phyloP scores from a whole-genome alignment of 2,888 invertebrate genomes.

The Perithous albicinctus region DNA sequence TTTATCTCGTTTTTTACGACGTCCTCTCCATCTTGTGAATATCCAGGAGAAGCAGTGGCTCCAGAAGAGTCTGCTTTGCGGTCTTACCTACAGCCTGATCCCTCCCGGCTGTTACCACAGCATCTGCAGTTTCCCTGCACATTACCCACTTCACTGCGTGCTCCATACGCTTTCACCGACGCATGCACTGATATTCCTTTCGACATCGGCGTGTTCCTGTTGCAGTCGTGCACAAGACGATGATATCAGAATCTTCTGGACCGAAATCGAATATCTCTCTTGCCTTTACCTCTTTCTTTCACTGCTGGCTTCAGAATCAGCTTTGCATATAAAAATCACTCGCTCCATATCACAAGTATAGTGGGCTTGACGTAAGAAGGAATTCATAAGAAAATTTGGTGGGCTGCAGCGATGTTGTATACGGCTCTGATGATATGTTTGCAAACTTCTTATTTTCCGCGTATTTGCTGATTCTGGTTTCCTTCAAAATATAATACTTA shows the following conservation, averaged over 20 bases:
- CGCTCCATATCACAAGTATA: neutral
- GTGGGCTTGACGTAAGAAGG: neutral
- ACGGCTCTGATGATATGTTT: neutral
- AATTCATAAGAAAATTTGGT: neutral
- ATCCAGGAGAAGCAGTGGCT: constrained; percentile 7
- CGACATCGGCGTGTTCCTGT: constrained; percentile 45
- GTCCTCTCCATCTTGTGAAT: neutral
- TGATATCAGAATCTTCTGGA: constrained; percentile 50
- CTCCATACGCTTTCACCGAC: constrained; percentile 15
- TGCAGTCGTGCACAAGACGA: constrained; percentile 49
- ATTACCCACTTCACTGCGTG: neutral
- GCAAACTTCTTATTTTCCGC: neutral
- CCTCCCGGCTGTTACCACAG: constrained; percentile 27
- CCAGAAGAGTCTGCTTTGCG: constrained; percentile 9
- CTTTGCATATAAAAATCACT: constrained; percentile 61
- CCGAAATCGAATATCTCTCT: constrained; percentile 46
- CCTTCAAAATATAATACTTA: neutral
- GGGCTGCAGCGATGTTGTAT: neutral
- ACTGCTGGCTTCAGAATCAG: constrained; percentile 11
- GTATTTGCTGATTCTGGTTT: neutral
- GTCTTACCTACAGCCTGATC: constrained; percentile 39
- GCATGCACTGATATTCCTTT: constrained; percentile 20
- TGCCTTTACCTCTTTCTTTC: constrained; percentile 20
- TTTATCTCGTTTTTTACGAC: neutral
- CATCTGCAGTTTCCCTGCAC: constrained; percentile 22